phyloP scores from a whole-genome alignment of 2,888 invertebrate genomes.

The Marasmarcha lunaedactyla region DNA sequence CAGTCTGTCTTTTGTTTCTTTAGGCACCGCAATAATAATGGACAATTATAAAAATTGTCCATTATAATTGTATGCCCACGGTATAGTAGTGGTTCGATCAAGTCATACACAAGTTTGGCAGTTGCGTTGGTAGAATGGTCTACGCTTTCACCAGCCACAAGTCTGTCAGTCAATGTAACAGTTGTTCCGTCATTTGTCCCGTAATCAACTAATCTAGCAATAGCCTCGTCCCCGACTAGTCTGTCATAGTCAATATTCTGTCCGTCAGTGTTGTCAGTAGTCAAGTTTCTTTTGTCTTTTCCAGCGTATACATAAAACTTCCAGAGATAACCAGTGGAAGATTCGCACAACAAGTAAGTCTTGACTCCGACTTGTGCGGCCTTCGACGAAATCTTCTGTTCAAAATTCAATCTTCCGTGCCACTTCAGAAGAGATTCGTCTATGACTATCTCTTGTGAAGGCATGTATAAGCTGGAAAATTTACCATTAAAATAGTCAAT shows the following conservation, averaged over 20 bases:
- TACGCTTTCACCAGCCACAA: neutral
- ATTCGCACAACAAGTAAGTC: constrained; percentile 19
- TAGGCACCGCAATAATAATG: constrained; percentile 14
- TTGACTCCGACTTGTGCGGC: constrained; percentile 2
- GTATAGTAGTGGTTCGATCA: constrained; percentile 2
- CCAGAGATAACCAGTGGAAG: constrained; percentile 20
- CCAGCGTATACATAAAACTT: constrained; percentile 16
- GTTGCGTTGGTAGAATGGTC: neutral
- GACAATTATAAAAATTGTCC: constrained; percentile 19
- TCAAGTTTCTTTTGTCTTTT: constrained; percentile 8
- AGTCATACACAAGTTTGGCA: neutral
- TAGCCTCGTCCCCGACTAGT: neutral
- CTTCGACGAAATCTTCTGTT: constrained; percentile 13
- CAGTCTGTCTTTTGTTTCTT: constrained; percentile 14
- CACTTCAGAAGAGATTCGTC: constrained; percentile 21
- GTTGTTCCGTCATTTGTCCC: neutral
- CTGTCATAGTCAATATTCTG: neutral
- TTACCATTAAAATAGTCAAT: constrained; percentile 17
- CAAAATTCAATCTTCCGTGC: constrained; percentile 16
- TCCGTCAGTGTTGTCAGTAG: constrained; percentile 3
- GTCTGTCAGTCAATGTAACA: too few relatives aligned
- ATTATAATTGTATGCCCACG: constrained; percentile 14
- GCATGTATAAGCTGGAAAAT: constrained; percentile 17
- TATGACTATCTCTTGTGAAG: constrained; percentile 18
- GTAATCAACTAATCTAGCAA: neutral